These are phyloP conservation scores for Scolopax rusticola DNA, from an alignment of 2,797 vertebrate species.

Conservation along the genomic window DNA sequence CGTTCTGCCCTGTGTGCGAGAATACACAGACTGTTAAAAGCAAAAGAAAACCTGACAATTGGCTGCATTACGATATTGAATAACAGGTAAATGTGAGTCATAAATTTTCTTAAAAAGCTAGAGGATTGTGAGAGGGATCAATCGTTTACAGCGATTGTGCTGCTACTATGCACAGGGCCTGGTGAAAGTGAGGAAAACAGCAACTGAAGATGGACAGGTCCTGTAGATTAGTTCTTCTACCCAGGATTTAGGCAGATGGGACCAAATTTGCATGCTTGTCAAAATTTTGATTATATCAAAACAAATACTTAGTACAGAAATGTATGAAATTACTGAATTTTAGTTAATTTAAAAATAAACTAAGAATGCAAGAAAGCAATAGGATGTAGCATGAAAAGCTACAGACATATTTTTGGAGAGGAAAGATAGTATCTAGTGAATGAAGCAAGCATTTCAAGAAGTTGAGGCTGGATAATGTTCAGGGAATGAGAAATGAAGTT, in stretches of 20 bases:
- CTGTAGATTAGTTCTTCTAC: neutral
- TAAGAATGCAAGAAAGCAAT: neutral
- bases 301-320: neutral
- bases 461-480: neutral
- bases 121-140: neutral
- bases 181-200: neutral
- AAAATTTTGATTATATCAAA: neutral
- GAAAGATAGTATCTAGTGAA: neutral
- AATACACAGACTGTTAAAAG: neutral
- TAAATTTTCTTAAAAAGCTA: neutral
- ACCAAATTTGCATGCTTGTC: neutral
- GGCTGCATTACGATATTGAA: neutral
- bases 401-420: neutral
- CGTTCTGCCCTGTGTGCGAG: neutral
- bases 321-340: neutral
- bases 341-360: neutral
- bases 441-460: neutral
- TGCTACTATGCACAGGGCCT: neutral
- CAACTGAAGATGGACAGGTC: neutral
- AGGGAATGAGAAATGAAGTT: neutral
- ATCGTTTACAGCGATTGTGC: neutral
- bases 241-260: neutral
- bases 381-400: neutral
- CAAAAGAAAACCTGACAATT: neutral
- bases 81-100: neutral